Conservation (phyloP, 2,113 vertebrate species). For the Pardalotus punctatus region DNA sequence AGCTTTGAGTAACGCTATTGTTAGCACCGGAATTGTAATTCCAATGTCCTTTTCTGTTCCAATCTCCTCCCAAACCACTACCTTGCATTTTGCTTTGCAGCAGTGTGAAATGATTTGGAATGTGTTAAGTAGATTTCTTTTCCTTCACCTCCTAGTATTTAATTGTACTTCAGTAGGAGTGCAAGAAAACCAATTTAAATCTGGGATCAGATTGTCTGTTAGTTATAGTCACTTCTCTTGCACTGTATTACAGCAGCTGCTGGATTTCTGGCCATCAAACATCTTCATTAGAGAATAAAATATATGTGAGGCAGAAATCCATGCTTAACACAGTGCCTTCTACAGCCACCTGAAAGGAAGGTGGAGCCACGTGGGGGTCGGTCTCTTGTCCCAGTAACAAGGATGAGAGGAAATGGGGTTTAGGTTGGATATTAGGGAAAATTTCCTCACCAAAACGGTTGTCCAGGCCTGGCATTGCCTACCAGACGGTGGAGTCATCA, state of each 20-base stretch:
- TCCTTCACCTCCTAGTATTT: not conserved
- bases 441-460: not conserved
- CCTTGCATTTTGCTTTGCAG: not conserved
- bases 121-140: not conserved
- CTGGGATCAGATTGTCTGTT: not conserved
- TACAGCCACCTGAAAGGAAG: not conserved
- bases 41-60: not conserved
- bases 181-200: not conserved
- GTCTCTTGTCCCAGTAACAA: not conserved
- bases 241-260: not conserved
- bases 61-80: not conserved
- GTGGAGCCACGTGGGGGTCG: not conserved
- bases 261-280: not conserved
- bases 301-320: not conserved
- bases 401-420: not conserved
- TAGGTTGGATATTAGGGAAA: no score
- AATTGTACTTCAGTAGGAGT: not conserved
- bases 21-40: not conserved
- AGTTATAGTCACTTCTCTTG: not conserved
- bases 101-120: not conserved
- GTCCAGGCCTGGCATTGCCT: no score
- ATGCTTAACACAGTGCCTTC: fast-evolving
- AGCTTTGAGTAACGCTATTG: slow-evolving; percentile 6
- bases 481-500: not conserved
- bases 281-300: not conserved